Evolutionary conservation across 2,797 vertebrate genomes (phyloP), one percentile per base, ranked within the genome.

Genomic region (Odontamblyopus lacepedii): DNA sequence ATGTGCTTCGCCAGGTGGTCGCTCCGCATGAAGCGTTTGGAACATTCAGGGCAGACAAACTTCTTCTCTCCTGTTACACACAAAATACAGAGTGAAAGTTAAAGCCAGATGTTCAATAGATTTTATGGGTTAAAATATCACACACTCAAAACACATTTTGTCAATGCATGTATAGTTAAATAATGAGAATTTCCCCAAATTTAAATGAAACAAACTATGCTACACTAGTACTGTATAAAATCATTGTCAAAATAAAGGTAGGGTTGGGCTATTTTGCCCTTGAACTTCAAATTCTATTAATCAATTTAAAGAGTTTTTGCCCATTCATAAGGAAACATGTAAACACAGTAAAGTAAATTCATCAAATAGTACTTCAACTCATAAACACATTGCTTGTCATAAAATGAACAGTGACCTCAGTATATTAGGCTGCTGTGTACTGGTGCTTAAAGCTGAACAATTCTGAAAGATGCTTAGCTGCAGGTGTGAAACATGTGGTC

Each of bases 1-100:
- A 99, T 98, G 92, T 99, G 98, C 95, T 99, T 99, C 88, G 98
- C 97, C 95, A 99, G 96, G 88, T 99, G 98, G 90, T 99, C 98
- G 88, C 98, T 99, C 91, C 98, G 96, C 98, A 99, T 99, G 92
- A 99, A 99, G 79, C 98, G 96, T 92, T 99, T 99, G 87, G 97
- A 98, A 93, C 98, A 99, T 93, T 99, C 97, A 3, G 95, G 96
- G 93, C 98, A 99, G 88, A 98, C 97, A 91, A 99, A 99, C 92
- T 99, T 99, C 95, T 99, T 99, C 92, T 99, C 98, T 87, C 98
- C 98, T 99, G 93, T 85, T 75, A 75, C 81, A 73, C 41, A 65
- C 74, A 79, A 81, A 79, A 79, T 41, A 67, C 0, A 74, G 78
- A 81, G 78, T 68, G 41, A 71, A 71, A 51, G 76, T 63, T 48